These are phyloP conservation scores for Percopsis transmontana DNA, from an alignment of 2,113 vertebrate species.

Conservation along the genomic window DNA sequence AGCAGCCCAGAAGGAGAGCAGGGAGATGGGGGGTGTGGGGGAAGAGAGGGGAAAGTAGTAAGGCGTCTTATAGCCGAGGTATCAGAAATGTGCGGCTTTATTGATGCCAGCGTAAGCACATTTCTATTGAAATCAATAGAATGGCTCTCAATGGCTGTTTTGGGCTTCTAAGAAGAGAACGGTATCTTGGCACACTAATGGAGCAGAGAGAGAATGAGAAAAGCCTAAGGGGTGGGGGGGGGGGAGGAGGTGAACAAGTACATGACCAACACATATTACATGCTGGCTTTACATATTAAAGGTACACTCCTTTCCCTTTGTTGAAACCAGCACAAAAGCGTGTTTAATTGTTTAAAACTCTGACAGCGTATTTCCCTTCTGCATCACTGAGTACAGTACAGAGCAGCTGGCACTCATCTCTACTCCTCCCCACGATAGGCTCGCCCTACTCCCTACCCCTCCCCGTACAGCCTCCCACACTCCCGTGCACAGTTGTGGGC, in stretches of 20 bases:
- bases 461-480: not conserved
- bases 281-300: not conserved
- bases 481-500: no score
- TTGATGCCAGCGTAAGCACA: slow-evolving; percentile 68
- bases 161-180: slow-evolving; percentile 54
- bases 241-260: no score
- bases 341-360: no score
- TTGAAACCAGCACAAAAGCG: no score
- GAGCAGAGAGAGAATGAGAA: slow-evolving; percentile 14
- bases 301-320: not conserved
- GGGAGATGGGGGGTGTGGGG: slow-evolving; percentile 25
- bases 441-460: not conserved
- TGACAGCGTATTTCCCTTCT: no score
- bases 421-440: not conserved
- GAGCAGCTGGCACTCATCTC: no score
- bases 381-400: no score
- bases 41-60: slow-evolving; percentile 20
- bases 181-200: slow-evolving; percentile 45
- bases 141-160: slow-evolving; percentile 49
- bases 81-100: slow-evolving; percentile 62
- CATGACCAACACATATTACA: no score
- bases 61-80: slow-evolving; percentile 42
- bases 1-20: slow-evolving; percentile 53
- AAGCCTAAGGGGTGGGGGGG: not conserved
- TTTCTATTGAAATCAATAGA: slow-evolving; percentile 71